These are phyloP conservation scores for Zaprionus nigranus DNA, from an alignment of 1,140 invertebrate genomes.

Conservation along the genomic window DNA sequence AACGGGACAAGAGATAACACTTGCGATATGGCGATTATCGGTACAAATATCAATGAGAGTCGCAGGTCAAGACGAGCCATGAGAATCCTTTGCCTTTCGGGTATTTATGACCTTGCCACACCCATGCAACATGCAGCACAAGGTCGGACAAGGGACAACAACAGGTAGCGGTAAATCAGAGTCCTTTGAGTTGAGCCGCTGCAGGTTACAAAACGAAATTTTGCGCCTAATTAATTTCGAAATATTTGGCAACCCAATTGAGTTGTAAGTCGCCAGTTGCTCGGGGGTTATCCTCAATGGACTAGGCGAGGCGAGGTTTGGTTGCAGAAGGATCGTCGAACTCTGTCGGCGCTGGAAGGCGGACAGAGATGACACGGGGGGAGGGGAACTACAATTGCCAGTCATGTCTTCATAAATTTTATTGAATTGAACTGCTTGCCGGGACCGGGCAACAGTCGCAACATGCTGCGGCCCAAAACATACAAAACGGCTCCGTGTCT, in stretches of 20 bases:
- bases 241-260: conserved; percentile 71
- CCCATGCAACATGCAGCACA: conserved; percentile 30
- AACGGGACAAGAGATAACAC: conserved; percentile 30
- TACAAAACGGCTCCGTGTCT: conserved; percentile 63
- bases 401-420: conserved; percentile 83
- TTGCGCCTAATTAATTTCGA: conserved; percentile 80
- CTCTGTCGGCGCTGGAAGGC: conserved; percentile 10
- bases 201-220: conserved; percentile 54
- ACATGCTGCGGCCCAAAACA: conserved; percentile 74
- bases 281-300: conserved; percentile 29
- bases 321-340: conserved; percentile 40
- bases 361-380: conserved; percentile 34
- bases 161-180: conserved; percentile 37
- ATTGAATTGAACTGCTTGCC: conserved; percentile 68
- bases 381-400: conserved; percentile 75
- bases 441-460: conserved; percentile 27
- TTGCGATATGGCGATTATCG: conserved; percentile 54
- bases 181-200: conserved; percentile 46
- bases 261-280: conserved; percentile 57
- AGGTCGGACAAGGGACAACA: conserved; percentile 34
- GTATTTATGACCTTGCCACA: conserved; percentile 66
- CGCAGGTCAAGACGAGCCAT: conserved; percentile 1
- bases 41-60: conserved; percentile 54
- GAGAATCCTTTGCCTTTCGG: conserved; percentile 31
- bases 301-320: neutral